These are phyloP conservation scores for Folsomia candida DNA, from an alignment of 2,888 invertebrate genomes.

Conservation along the genomic window DNA sequence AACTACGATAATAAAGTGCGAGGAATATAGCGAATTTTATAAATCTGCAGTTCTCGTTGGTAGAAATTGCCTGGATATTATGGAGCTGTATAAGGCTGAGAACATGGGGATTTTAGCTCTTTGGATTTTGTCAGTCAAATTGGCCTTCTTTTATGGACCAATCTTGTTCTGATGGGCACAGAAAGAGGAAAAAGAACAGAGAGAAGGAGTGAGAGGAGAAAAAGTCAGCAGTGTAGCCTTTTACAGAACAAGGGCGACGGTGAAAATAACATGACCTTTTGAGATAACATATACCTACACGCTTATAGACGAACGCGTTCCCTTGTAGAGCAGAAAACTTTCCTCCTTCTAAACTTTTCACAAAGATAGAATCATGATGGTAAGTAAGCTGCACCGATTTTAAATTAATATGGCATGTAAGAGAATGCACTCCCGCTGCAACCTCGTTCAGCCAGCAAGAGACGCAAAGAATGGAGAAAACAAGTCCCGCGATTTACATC, in stretches of 20 bases:
- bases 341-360: neutral
- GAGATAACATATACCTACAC: neutral
- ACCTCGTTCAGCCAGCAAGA: no score
- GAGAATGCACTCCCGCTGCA: neutral
- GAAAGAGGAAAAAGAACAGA: no score
- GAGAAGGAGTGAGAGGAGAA: no score
- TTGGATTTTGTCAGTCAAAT: neutral
- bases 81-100: neutral
- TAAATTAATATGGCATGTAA: neutral
- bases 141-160: constrained; percentile 5
- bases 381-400: neutral
- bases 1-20: neutral
- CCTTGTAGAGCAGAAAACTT: no score
- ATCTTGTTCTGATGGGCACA: neutral
- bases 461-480: neutral
- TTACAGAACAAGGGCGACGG: neutral
- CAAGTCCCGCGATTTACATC: neutral
- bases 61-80: neutral
- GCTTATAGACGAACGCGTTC: no score
- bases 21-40: neutral
- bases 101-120: neutral
- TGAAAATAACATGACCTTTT: neutral
- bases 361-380: neutral
- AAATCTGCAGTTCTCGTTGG: neutral
- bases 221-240: neutral